Conservation (phyloP, 2,797 vertebrate genomes). For the Apogon talboti region DNA sequence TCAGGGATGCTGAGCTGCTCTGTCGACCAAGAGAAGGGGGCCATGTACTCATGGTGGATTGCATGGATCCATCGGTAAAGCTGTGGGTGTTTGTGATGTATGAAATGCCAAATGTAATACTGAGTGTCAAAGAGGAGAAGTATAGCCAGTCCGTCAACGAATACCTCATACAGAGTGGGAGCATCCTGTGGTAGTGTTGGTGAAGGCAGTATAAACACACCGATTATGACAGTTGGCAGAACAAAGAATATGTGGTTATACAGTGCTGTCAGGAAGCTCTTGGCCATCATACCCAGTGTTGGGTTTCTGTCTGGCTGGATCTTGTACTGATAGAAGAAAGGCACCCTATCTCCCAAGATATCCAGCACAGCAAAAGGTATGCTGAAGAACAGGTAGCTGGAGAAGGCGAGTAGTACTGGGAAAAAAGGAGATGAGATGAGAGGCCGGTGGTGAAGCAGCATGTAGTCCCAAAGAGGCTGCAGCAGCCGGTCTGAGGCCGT, state of each 20-base stretch:
- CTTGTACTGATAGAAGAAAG: constrained; percentile 78
- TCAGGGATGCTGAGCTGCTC: constrained; percentile 83
- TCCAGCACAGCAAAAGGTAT: constrained; percentile 79
- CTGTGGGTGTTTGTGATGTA: constrained; percentile 80
- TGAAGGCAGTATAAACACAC: constrained; percentile 60
- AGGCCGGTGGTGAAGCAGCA: constrained; percentile 67
- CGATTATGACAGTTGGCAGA: constrained; percentile 66
- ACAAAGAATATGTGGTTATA: constrained; percentile 81
- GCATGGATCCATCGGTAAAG: constrained; percentile 83
- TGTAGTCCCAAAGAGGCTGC: constrained; percentile 78
- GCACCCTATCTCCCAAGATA: constrained; percentile 74
- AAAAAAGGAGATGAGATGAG: constrained; percentile 79
- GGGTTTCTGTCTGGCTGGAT: constrained; percentile 79
- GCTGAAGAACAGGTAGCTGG: constrained; percentile 81
- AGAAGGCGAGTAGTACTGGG: constrained; percentile 76
- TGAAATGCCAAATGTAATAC: constrained; percentile 81
- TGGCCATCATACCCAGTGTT: constrained; percentile 74
- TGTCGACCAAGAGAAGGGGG: constrained; percentile 82
- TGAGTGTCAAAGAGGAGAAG: constrained; percentile 83
- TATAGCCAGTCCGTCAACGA: constrained; percentile 67
- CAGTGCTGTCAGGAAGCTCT: constrained; percentile 66
- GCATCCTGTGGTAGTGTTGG: constrained; percentile 66
- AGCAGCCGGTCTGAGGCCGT: constrained; percentile 62
- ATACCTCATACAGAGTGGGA: constrained; percentile 69
- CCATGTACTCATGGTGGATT: constrained; percentile 80